Percentiles rank a stretch among this genome's conserved stretches.
These are phyloP conservation scores for Schizopygopsis malacanthus DNA, from an alignment of 2,797 vertebrate genomes.

Conservation along the genomic window DNA sequence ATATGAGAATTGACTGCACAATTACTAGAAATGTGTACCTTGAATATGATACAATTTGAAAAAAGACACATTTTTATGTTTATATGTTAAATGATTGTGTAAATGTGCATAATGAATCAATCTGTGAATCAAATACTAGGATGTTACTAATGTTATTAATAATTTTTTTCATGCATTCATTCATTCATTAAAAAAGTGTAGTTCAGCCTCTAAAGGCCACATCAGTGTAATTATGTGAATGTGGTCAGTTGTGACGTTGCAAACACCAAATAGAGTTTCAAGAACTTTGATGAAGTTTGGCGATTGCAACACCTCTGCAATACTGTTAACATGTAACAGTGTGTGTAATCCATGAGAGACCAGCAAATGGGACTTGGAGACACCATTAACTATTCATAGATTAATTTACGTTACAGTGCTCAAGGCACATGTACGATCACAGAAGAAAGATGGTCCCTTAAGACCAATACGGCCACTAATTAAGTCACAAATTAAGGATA, in stretches of 20 bases:
- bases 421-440: constrained; percentile 50
- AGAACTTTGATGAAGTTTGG: constrained; percentile 38
- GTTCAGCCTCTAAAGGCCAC: background rate
- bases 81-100: too few relatives aligned
- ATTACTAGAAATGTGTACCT: too few relatives aligned
- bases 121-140: background rate
- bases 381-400: constrained; percentile 60
- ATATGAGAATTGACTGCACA: too few relatives aligned
- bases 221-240: background rate
- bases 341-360: constrained; percentile 53
- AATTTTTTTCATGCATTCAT: too few relatives aligned
- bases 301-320: constrained; percentile 29
- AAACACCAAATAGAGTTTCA: constrained; percentile 10
- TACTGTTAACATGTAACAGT: constrained; percentile 46
- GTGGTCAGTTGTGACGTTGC: background rate
- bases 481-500: constrained; percentile 45
- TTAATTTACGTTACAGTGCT: constrained; percentile 55
- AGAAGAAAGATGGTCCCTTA: constrained; percentile 51
- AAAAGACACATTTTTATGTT: too few relatives aligned
- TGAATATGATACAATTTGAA: too few relatives aligned
- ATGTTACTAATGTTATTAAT: background rate
- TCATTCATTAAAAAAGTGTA: too few relatives aligned
- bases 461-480: constrained; percentile 58
- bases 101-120: too few relatives aligned
- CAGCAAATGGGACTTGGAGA: constrained; percentile 51